Percentiles rank a stretch among this genome's conserved stretches.
Conservation (phyloP, 2,113 vertebrate species). For the Cyrtonyx montezumae region DNA sequence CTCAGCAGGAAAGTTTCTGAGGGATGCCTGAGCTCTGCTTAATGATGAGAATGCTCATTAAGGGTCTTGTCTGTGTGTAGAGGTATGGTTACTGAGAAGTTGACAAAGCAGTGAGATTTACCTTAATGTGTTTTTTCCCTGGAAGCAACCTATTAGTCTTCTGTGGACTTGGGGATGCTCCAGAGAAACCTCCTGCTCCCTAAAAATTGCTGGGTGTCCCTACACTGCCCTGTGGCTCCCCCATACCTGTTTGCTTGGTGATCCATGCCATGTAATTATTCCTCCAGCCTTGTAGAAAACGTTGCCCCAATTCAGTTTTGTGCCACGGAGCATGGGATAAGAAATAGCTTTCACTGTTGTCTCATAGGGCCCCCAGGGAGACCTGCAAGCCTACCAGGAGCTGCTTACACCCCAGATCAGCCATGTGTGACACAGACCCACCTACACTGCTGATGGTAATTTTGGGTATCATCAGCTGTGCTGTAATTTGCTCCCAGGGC, state of each 20-base stretch:
- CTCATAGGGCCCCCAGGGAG: background rate
- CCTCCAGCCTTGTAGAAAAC: background rate
- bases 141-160: background rate
- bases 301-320: background rate
- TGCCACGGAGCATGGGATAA: background rate
- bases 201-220: background rate
- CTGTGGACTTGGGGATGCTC: background rate
- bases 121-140: background rate
- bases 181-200: background rate
- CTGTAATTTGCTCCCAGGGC: conserved; percentile 25
- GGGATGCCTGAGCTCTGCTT: background rate
- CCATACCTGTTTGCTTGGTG: background rate
- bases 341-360: conserved; percentile 24
- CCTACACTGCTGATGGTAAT: background rate
- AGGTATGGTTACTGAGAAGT: background rate
- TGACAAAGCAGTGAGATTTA: background rate
- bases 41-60: background rate
- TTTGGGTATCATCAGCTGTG: background rate
- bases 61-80: background rate
- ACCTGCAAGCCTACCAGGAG: background rate
- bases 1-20: background rate
- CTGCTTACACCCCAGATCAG: background rate
- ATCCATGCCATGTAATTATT: background rate
- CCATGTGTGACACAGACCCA: background rate
- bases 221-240: background rate